These are phyloP conservation scores for Festucalex cinctus DNA, from an alignment of 2,113 vertebrate species.

Conservation along the genomic window DNA sequence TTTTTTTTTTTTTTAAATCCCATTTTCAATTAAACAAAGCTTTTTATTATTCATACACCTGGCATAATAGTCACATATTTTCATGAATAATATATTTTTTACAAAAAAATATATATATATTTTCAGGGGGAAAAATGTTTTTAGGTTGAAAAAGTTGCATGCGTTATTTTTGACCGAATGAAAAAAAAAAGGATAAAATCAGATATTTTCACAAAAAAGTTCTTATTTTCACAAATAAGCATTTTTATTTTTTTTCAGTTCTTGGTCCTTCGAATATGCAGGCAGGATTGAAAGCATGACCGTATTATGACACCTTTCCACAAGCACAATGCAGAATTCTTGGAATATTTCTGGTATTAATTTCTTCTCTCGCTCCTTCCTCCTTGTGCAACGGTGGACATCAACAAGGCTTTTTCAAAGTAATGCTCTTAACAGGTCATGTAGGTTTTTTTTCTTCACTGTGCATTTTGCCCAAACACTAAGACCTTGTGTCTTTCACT, in stretches of 20 bases:
- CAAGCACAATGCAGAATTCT: slow-evolving; percentile 37
- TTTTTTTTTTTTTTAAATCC: too few relatives aligned
- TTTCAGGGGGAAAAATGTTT: too few relatives aligned
- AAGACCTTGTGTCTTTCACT: slow-evolving; percentile 86
- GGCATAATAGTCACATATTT: background rate
- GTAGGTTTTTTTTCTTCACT: slow-evolving; percentile 77
- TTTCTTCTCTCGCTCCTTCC: slow-evolving; percentile 66
- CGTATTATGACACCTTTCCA: background rate
- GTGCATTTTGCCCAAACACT: slow-evolving; percentile 80
- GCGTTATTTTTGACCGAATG: too few relatives aligned
- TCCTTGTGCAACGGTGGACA: slow-evolving; percentile 60
- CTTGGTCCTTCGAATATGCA: background rate
- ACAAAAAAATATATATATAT: too few relatives aligned
- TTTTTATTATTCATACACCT: too few relatives aligned
- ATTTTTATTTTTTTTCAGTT: background rate
- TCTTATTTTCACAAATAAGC: background rate
- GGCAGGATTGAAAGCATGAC: background rate
- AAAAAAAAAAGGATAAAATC: too few relatives aligned
- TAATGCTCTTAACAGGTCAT: slow-evolving; percentile 81
- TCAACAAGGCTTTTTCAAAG: slow-evolving; percentile 74
- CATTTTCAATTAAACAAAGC: too few relatives aligned
- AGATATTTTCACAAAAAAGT: background rate
- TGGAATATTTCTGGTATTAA: slow-evolving; percentile 69
- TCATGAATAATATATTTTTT: background rate
- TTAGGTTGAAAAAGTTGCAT: too few relatives aligned